Conservation (phyloP, 2,888 invertebrate genomes). For the Troilus luridus region DNA sequence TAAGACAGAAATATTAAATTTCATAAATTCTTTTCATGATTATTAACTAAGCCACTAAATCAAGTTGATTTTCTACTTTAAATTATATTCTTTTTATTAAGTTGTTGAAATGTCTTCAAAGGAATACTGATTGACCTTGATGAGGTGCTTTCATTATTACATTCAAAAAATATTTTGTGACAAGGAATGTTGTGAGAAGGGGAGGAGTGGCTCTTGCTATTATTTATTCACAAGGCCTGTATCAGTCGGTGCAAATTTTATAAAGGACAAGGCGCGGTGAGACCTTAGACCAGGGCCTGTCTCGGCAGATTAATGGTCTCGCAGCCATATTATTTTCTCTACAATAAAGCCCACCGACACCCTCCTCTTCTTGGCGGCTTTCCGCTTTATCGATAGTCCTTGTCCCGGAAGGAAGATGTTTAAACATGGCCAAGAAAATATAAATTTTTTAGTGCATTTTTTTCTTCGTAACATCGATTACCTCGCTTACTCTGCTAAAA, state of each 20-base stretch:
- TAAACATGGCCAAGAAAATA: background rate
- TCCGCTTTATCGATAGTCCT: conserved; percentile 32
- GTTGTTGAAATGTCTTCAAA: background rate
- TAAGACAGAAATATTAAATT: no score
- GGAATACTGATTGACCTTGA: background rate
- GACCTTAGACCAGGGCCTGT: background rate
- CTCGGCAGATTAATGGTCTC: conserved; percentile 22
- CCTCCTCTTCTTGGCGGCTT: background rate
- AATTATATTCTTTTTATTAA: background rate
- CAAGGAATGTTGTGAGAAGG: background rate
- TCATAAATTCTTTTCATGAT: no score
- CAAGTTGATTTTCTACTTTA: background rate
- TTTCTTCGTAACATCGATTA: background rate
- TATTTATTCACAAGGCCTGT: conserved; percentile 31
- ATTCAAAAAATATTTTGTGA: background rate
- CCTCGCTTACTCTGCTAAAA: no score
- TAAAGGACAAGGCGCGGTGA: background rate
- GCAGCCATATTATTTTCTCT: conserved; percentile 36
- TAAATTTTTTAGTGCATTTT: background rate
- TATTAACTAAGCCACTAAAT: no score
- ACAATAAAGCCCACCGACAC: background rate
- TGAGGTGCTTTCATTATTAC: background rate
- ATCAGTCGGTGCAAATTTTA: conserved; percentile 27
- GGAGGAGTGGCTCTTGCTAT: background rate
- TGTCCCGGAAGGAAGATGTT: background rate